Conservation (phyloP, 2,797 vertebrate species). For the Gila robusta region DNA sequence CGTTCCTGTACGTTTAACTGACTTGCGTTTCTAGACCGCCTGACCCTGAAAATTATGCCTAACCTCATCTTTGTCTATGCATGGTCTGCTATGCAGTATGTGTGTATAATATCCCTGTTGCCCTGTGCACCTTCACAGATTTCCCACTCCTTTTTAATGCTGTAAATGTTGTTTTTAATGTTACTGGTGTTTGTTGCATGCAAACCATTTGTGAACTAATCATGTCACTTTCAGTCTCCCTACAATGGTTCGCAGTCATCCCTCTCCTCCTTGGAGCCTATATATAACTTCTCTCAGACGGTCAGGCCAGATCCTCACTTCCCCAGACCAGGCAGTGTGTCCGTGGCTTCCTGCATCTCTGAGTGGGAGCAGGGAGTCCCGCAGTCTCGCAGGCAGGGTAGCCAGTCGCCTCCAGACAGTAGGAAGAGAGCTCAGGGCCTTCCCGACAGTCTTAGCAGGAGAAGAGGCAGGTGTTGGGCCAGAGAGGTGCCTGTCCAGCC, state of each 20-base stretch:
- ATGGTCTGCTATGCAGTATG: constrained; percentile 2
- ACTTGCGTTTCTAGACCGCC: constrained; percentile 25
- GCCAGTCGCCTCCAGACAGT: constrained; percentile 64
- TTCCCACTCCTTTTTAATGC: neutral
- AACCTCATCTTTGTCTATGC: constrained; percentile 7
- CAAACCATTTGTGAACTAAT: constrained; percentile 57
- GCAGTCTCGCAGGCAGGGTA: constrained; percentile 73
- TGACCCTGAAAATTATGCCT: neutral
- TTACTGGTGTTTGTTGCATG: constrained; percentile 34
- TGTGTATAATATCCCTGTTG: neutral
- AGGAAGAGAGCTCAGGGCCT: constrained; percentile 75
- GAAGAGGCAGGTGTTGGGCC: constrained; percentile 82
- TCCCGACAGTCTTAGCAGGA: constrained; percentile 75
- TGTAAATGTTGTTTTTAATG: constrained; percentile 25
- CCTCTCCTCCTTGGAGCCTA: constrained; percentile 69
- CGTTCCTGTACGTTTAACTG: constrained; percentile 79
- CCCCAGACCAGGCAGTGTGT: constrained; percentile 82
- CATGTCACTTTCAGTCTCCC: constrained; percentile 63
- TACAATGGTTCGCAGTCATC: constrained; percentile 72
- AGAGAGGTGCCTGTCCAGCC: constrained; percentile 73
- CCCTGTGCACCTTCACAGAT: neutral
- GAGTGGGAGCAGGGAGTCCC: constrained; percentile 93
- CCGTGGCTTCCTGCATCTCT: constrained; percentile 91
- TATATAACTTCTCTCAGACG: constrained; percentile 69
- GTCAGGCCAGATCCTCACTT: constrained; percentile 81